Base-by-base conservation (phyloP, 2,797 vertebrate species). In the Gymnothorax javanicus region DNA sequence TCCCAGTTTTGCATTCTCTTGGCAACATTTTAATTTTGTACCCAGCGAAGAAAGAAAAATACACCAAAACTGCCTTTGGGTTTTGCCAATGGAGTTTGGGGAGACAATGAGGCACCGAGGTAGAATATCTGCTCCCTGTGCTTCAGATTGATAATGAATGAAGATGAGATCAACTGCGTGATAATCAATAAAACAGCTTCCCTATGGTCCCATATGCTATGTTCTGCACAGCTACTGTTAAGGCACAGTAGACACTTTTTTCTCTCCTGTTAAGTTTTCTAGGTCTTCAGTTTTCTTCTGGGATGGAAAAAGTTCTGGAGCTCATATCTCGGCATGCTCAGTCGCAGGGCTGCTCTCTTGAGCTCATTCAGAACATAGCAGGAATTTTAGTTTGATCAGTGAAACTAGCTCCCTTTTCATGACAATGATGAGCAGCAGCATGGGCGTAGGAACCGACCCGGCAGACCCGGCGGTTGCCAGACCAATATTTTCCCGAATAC, bases 171-270 rank as follows among this genome's bases (percentile, higher is more conserved):
- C 54, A 71, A 73, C 12, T 60, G 33, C 12, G 43, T 15, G 50
- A 3, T 27, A 73, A 85, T 77, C 56, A 82, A 52, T 52, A 17
- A 13, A 77, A 20, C 57, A 64, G 60, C 50, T 56, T 54, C 52
- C 23, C 33, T 67, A 7, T 25, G 64, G 23, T 69, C 23, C 64
- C n/a, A 25, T 75, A 62, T 52, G 64, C 64, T 71, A 52, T 58
- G 27, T 84, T 56, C 83, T 59, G 62, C 71, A 60, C 27, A 13
- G 25, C 57, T 43, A 71, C 71, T 83, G 64, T 83, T 43, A 58
- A 69, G 84, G 20, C 83, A 54, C 69, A 71, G 86, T 79, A 23
- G 86, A 84, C 77, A 79, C 73, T 23, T 56, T 85, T 81, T 81
- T 73, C 7, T 77, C 33, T 52, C 75, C 87, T 60, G 20, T 60